Evolutionary conservation across 1,140 invertebrate genomes (phyloP), one percentile per base, ranked within the genome.

Genomic region (Antheraea pernyi): DNA sequence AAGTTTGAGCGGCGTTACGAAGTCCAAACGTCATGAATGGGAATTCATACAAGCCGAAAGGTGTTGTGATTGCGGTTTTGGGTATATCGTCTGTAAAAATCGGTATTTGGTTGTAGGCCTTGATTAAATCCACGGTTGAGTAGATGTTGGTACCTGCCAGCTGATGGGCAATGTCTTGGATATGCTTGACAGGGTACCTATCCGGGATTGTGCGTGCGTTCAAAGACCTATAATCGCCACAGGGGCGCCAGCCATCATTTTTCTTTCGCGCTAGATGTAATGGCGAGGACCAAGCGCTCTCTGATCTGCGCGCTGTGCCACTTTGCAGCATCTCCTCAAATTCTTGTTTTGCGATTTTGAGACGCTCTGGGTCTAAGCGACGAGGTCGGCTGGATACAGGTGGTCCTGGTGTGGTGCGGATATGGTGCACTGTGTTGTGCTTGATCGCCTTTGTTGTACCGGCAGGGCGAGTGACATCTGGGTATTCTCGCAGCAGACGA

Each of bases 21-120:
- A 75, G 67, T 22, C 73, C 59, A 18, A 73, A 73, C 0, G 68
- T 70, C 68, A 68, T 70, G 37, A 67, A 70, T 39, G 58, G 62
- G 36, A 72, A 64, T 53, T 69, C 42, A n/a, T 6, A 48, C 5
- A 69, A 18, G 10, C 67, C 60, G 42, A 69, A 69, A 22, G 60
- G 67, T 18, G 61, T 69, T 48, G 59, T 63, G 8, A 69, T 53
- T 3, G 67, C 67, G 11, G 67, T 62, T 18, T 69, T 69, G 13
- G 59, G 58, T 0, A 63, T 53, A 69, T 63, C 60, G 16, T 46
- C 42, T 53, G 59, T 18, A 30, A 19, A 18, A 22, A 63, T 18
- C 6, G 37, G 37, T 42, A 69, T 69, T 30, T 6, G 36, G 37
- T 69, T 19, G 30, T 22, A 69, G 16, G 67, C 67, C 39, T 59